Percentiles rank a stretch among this genome's conserved stretches.
These are phyloP conservation scores for Egretta garzetta DNA, from an alignment of 2,113 vertebrate genomes.

Conservation along the genomic window DNA sequence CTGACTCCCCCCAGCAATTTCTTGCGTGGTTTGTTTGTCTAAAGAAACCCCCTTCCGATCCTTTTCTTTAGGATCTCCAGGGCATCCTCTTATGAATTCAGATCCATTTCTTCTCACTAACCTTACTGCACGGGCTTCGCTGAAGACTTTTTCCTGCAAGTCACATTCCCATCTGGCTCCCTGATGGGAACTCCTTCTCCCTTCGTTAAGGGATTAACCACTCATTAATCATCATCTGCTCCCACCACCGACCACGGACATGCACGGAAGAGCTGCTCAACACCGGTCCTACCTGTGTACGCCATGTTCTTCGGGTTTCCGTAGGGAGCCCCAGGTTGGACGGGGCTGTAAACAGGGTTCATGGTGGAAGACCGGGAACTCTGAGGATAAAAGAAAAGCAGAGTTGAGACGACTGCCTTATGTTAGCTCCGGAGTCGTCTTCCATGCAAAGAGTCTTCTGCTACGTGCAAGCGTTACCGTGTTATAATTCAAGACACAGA, in stretches of 20 bases:
- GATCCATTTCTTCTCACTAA: background rate
- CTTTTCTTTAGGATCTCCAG: background rate
- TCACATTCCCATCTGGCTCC: background rate
- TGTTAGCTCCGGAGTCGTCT: rapidly evolving
- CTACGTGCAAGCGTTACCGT: background rate
- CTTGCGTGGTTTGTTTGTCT: background rate
- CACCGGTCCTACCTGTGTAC: conserved; percentile 84
- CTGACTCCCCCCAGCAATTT: background rate
- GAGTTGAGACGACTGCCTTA: background rate
- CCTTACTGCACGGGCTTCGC: background rate
- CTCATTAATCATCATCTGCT: background rate
- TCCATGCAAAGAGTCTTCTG: background rate
- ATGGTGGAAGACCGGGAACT: conserved; percentile 90
- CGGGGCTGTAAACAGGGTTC: conserved; percentile 99
- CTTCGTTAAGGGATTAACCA: background rate
- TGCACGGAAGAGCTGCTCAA: background rate
- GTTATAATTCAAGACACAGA: background rate
- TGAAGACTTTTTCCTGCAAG: background rate
- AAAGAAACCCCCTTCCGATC: background rate
- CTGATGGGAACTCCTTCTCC: background rate
- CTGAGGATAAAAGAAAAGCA: conserved; percentile 78
- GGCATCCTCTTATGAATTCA: background rate
- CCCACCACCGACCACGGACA: rapidly evolving
- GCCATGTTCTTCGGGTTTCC: conserved; percentile 99
- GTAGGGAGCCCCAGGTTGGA: conserved; percentile 95